Evolutionary conservation across 2,888 invertebrate genomes (phyloP), one percentile per base, ranked within the genome.

Genomic region (Epinotia bilunana): DNA sequence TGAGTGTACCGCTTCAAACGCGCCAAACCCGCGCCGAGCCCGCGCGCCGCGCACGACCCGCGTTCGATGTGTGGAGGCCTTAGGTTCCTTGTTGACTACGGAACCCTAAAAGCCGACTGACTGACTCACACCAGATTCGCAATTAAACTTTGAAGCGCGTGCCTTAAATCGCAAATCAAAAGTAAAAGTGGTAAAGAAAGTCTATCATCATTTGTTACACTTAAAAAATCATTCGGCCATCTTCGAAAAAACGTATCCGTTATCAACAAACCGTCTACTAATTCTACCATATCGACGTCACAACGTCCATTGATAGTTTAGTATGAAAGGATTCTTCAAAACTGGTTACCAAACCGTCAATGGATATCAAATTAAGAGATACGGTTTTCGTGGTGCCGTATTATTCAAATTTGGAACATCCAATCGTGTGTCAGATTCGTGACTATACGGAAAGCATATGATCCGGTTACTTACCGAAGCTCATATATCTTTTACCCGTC

Each of bases 381-480:
- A 33, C 9, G 3, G 23, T 46, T 39, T 49, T 53, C 43, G 18
- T 71, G 28, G 74, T 71, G 43, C 71, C 28, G 60, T 7, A 65
- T 39, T 74, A 74, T 77, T 76, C 70, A 77, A 78, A 80, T 81
- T 80, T 78, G 72, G 78, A 80, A 80, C 78, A 76, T 58, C 64
- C 77, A 80, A 79, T 81, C 80, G 82, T 81, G 79, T 83, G 82
- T 82, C 79, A 78, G 78, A 81, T 80, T 82, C 83, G 83, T 83
- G 83, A 83, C 83, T 78, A 73, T 79, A 78, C 79, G 76, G 78
- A 83, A 82, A 82, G 79, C 77, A 75, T 76, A 77, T 11, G 81
- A 57, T 65, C 61, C 60, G 18, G 43, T 64, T 61, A 60, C 60
- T 70, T 61, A 65, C 64, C 18, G 23, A 58, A 63, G 18, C 43